Evolutionary conservation across 2,797 vertebrate species (phyloP).

Genomic region (Neostethus bicornis): DNA sequence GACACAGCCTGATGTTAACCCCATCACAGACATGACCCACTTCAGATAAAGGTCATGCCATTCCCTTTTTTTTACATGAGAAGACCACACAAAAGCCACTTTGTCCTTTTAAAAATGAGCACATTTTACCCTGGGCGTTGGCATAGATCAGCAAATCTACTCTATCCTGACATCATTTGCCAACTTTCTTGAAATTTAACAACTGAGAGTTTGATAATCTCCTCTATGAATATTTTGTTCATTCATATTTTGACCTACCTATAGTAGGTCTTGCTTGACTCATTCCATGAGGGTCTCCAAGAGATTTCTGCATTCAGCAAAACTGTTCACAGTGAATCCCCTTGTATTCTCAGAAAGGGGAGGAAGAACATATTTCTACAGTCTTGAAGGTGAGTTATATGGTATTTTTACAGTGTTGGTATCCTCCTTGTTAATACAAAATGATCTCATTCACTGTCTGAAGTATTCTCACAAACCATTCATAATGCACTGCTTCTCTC

Average conservation of each 20-base stretch:
- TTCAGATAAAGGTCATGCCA: constrained; percentile 50
- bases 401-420: too few relatives aligned
- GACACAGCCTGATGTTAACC: constrained; percentile 57
- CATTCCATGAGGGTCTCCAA: not conserved
- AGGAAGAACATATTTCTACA: not conserved
- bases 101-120: constrained; percentile 60
- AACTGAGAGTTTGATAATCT: constrained; percentile 3
- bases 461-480: not conserved
- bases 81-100: constrained; percentile 52
- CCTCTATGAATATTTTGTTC: not conserved
- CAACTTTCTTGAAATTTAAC: constrained; percentile 2
- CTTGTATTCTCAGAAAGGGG: not conserved
- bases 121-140: constrained; percentile 49
- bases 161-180: constrained; percentile 29
- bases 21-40: constrained; percentile 53
- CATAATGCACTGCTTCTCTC: constrained; percentile 55
- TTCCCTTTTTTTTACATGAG: constrained; percentile 35
- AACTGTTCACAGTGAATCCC: not conserved
- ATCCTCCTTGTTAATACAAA: not conserved
- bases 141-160: constrained; percentile 37
- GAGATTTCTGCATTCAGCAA: not conserved
- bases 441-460: not conserved
- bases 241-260: not conserved
- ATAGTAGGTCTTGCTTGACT: not conserved
- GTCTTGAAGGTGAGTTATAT: not conserved